Conservation (phyloP, 2,888 invertebrate genomes). For the Papilio elwesi region DNA sequence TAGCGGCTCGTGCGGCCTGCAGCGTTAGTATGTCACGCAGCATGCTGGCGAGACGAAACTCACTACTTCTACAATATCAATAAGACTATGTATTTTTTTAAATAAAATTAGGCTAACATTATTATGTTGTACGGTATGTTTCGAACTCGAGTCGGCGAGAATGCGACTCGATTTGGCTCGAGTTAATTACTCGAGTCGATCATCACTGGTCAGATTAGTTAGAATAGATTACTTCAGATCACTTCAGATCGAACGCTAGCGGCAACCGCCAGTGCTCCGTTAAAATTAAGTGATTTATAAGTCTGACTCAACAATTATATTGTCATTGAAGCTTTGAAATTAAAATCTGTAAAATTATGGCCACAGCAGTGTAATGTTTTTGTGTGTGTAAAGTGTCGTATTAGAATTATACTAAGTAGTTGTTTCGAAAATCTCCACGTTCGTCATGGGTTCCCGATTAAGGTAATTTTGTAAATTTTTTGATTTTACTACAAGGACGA, state of each 20-base stretch:
- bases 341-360: conserved; percentile 55
- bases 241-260: conserved; percentile 26
- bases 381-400: conserved; percentile 71
- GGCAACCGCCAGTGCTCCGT: conserved; percentile 21
- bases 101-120: no score
- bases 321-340: conserved; percentile 60
- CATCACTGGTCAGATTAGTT: no score
- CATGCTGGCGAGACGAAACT: no score
- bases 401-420: conserved; percentile 61
- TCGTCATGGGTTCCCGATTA: conserved; percentile 80
- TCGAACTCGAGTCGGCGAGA: no score
- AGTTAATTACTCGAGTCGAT: no score
- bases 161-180: no score
- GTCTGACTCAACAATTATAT: conserved; percentile 44
- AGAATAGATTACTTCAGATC: conserved; percentile 1
- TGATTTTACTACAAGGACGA: not conserved
- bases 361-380: conserved; percentile 55
- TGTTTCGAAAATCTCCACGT: conserved; percentile 67
- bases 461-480: conserved; percentile 58
- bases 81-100: no score
- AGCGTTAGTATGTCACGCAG: no score
- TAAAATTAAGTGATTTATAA: conserved; percentile 40
- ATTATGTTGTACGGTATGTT: no score
- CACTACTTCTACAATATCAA: no score
- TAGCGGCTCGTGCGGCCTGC: no score